phyloP scores from a whole-genome alignment of 2,888 invertebrate genomes.

The Piscicola geometra region DNA sequence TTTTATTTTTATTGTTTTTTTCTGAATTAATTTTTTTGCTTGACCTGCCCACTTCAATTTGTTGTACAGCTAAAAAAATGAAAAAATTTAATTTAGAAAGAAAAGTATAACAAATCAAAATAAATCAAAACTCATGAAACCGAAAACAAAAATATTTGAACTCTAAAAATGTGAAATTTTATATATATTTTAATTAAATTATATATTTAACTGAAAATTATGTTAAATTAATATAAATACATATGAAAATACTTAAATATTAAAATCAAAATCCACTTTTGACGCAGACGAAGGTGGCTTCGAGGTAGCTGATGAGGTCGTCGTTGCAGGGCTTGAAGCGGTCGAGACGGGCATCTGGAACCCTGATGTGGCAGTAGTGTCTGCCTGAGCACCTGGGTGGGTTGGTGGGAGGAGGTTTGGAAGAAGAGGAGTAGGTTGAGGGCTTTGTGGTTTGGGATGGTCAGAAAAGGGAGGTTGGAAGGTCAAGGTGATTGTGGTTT shows the following conservation, averaged over 20 bases:
- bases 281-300: constrained; percentile 36
- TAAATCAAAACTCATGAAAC: constrained; percentile 1
- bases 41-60: not conserved
- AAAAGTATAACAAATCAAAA: no score
- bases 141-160: no score
- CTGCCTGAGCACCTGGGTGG: constrained; percentile 36
- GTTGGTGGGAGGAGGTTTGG: not conserved
- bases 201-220: no score
- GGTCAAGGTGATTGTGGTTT: no score
- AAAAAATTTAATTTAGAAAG: no score
- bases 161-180: no score
- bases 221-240: not conserved
- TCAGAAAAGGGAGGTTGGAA: not conserved
- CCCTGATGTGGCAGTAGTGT: constrained; percentile 37
- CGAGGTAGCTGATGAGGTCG: constrained; percentile 39
- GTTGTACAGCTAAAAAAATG: not conserved
- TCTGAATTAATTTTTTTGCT: not conserved
- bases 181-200: no score
- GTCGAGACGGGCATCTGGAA: constrained; percentile 38
- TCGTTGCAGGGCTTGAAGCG: constrained; percentile 36
- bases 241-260: not conserved
- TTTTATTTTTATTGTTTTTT: no score
- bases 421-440: not conserved
- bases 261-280: constrained; percentile 27
- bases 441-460: no score